phyloP scores from a whole-genome alignment of 2,797 vertebrate species.

The Sebastes steindachneri region DNA sequence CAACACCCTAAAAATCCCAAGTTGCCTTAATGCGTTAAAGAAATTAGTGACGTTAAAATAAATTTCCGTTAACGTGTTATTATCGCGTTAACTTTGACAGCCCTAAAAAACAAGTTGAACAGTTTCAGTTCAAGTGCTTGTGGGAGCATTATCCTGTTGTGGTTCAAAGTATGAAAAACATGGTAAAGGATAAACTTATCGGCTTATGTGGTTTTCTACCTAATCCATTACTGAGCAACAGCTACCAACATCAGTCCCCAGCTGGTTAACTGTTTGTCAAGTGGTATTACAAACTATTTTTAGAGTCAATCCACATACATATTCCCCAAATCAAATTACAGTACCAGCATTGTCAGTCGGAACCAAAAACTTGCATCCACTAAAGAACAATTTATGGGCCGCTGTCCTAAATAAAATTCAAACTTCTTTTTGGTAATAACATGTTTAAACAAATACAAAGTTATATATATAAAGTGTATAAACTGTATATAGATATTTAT shows the following conservation, averaged over 20 bases:
- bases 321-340: not conserved
- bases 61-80: fast-evolving
- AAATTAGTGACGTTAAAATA: too few relatives aligned
- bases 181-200: too few relatives aligned
- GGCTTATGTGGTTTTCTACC: not conserved
- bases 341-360: not conserved
- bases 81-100: too few relatives aligned
- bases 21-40: too few relatives aligned
- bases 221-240: too few relatives aligned
- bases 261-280: too few relatives aligned
- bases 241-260: too few relatives aligned
- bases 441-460: not conserved
- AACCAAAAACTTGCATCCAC: not conserved
- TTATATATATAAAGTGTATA: too few relatives aligned
- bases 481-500: too few relatives aligned
- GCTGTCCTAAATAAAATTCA: not conserved
- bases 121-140: too few relatives aligned
- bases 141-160: not conserved
- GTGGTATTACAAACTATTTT: not conserved
- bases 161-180: not conserved
- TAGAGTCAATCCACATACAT: not conserved
- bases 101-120: fast-evolving
- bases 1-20: fast-evolving
- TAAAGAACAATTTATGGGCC: not conserved
- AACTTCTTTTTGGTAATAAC: not conserved